A percentile compares a stretch with the other conserved stretches of the same genome.
phyloP scores from a whole-genome alignment of 2,888 invertebrate genomes.

The Altica lythri region DNA sequence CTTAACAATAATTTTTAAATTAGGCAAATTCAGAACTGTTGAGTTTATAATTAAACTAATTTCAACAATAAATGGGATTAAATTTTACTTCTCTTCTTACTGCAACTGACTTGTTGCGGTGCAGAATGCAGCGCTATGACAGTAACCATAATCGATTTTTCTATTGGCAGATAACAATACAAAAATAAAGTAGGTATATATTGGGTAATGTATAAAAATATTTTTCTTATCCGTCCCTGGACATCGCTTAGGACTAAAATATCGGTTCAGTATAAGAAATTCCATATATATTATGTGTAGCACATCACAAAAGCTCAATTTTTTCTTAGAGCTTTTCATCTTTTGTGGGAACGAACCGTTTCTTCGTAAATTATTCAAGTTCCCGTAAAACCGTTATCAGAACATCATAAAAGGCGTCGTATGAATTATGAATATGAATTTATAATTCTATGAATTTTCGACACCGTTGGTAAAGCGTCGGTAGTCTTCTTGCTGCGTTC shows the following conservation, averaged over 20 bases:
- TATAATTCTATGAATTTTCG: conserved; percentile 28
- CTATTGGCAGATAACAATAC: too few relatives aligned
- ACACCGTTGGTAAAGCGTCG: conserved; percentile 2
- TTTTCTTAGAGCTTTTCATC: conserved; percentile 24
- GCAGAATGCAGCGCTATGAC: too few relatives aligned
- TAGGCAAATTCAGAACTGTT: too few relatives aligned
- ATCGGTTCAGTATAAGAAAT: conserved; percentile 8
- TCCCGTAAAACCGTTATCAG: conserved; percentile 19
- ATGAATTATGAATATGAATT: conserved; percentile 26
- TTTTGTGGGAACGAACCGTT: conserved; percentile 19
- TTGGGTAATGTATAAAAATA: too few relatives aligned
- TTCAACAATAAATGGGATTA: too few relatives aligned
- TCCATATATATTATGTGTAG: conserved; percentile 21
- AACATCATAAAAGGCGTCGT: conserved; percentile 19
- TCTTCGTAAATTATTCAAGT: conserved; percentile 26
- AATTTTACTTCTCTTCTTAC: too few relatives aligned
- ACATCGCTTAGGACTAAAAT: conserved; percentile 5
- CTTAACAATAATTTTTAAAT: too few relatives aligned
- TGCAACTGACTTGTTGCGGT: too few relatives aligned
- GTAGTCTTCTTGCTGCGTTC: background rate
- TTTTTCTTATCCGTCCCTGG: too few relatives aligned
- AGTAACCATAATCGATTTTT: too few relatives aligned
- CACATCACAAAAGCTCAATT: conserved; percentile 22
- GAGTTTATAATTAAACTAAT: too few relatives aligned
- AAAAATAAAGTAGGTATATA: too few relatives aligned